Base-by-base conservation (phyloP, 1,140 invertebrate genomes). In the Halyomorpha halys region DNA sequence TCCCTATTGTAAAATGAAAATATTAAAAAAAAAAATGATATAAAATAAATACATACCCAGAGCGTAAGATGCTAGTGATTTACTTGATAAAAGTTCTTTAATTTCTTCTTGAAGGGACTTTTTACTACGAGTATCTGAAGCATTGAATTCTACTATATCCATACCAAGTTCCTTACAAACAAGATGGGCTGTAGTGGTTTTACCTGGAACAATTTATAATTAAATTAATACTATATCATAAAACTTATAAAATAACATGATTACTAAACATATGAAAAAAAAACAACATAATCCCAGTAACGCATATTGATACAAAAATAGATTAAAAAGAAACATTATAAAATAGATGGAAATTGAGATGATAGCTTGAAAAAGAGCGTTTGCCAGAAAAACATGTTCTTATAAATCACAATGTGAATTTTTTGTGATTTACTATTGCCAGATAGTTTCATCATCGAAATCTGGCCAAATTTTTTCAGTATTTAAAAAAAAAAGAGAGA, bases 101-200 rank as follows among this genome's bases (percentile, higher is more conserved):
- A 97, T 86, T 73, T 89, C 83, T 69, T 89, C 84, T 70, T 95
- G 84, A 13, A 99, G 79, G 34, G 90, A 80, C 45, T 82, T 88
- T 73, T 99, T 98, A 67, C 86, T 97, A 66, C 97, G 80, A 0
- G 93, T 95, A 77, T 98, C 96, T 0, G 96, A 98, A 0, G 96
- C 97, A 80, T 99, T 99, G 69, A 98, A 87, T 76, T 99, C 97
- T 23, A 98, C 84, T 63, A 86, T 82, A 75, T 94, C 91, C 71
- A 91, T 94, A 1, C 89, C 90, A 15, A 94, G 73, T 75, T 96
- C 90, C 73, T 90, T 84, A 67, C 85, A 87, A 18, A 91, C 86
- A 59, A 93, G 78, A 67, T 86, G 81, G 21, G 86, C 91, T 1
- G 87, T 89, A 15, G 93, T 95, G 0, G 93, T 96, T 82, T 96